Evolutionary conservation across 2,888 invertebrate species (phyloP).

Genomic region (Ephialtes manifestator): DNA sequence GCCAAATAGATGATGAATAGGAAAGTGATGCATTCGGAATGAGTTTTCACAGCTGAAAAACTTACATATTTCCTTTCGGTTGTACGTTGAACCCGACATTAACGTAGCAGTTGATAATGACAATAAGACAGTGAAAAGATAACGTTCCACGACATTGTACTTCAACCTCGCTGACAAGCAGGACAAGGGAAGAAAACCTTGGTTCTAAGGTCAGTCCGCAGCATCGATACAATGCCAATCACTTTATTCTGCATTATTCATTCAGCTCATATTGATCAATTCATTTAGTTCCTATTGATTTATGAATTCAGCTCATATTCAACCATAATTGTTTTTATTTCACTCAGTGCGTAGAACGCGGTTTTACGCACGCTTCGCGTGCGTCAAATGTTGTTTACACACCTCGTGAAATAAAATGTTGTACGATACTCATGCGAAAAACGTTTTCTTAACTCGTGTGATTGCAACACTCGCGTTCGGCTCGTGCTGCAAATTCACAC

Average conservation of each 20-base stretch:
- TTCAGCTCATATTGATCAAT: no score
- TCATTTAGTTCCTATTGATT: neutral
- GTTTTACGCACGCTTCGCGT: no score
- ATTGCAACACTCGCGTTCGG: no score
- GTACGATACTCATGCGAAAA: no score
- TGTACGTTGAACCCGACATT: slow-evolving; percentile 70
- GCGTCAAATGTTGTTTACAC: no score
- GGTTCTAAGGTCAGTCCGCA: slow-evolving; percentile 56
- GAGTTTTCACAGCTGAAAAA: slow-evolving; percentile 68
- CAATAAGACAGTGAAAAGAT: slow-evolving; percentile 75
- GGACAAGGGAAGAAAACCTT: slow-evolving; percentile 69
- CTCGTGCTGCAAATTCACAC: no score
- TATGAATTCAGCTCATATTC: neutral
- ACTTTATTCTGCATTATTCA: slow-evolving; percentile 54
- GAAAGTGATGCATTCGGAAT: slow-evolving; percentile 70
- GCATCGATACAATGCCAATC: slow-evolving; percentile 35
- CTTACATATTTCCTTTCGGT: slow-evolving; percentile 75
- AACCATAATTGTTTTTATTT: slow-evolving; percentile 22
- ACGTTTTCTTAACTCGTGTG: no score
- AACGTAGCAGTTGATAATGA: slow-evolving; percentile 75
- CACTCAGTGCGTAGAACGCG: no score
- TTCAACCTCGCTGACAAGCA: slow-evolving; percentile 78
- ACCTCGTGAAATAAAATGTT: no score
- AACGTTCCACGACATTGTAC: slow-evolving; percentile 69
- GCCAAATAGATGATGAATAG: slow-evolving; percentile 71